Evolutionary conservation across 2,888 invertebrate species (phyloP), one percentile per base, ranked within the genome.

Genomic region (Calliopum simillimum): DNA sequence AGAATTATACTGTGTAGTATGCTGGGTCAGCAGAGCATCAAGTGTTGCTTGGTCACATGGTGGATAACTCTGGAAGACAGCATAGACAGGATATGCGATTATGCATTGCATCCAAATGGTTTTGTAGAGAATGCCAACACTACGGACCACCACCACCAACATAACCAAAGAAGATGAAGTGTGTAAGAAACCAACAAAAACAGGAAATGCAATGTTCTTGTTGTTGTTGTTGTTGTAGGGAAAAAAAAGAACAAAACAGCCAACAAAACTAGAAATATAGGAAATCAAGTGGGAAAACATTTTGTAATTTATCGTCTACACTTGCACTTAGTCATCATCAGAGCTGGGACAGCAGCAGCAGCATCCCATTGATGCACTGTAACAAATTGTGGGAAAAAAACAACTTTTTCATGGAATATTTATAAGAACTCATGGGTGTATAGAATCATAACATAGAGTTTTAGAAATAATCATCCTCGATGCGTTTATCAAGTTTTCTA

Each of bases 261-360:
- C 68, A 59, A 64, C 33, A 33, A 64, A 51, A 51, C 23, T 56
- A 61, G 65, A 55, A n/a, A 16, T 16, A 41, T 47, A 19, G 51
- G 47, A 55, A 33, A 25, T 23, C 55, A 66, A 23, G 46, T 13
- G 49, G 58, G 44, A 55, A 70, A 21, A 68, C 56, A 70, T 68
- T 75, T 75, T 71, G 73, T 74, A 74, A 75, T 75, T 74, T 74
- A 75, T 74, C 71, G 75, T 71, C 70, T 70, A 74, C 72, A 75
- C 73, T 74, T 73, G 72, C 71, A 70, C 72, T 69, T 63, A 44
- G 69, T 67, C 59, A 51, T 46, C 16, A 61, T 21, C 19, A 19
- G 43, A 61, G 16, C 44, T 44, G 33, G 33, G 33, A 33, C 33
- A 33, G 33, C 33, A 33, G n/a, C n/a, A n/a, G n/a, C n/a, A n/a